phyloP scores from a whole-genome alignment of 2,797 vertebrate genomes.

The Sebastes diaconus region DNA sequence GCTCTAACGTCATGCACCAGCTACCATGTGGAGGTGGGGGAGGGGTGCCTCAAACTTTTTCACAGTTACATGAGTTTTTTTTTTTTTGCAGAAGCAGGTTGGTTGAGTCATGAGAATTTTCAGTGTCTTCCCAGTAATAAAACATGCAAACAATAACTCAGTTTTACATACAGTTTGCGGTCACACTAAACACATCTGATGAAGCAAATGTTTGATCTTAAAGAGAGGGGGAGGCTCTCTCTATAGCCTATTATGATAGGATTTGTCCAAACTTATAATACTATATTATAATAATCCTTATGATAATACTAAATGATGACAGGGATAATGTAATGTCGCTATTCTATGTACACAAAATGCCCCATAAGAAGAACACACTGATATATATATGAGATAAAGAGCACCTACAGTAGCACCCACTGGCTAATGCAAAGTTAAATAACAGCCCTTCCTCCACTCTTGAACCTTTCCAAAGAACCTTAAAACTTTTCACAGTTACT shows the following conservation, averaged over 20 bases:
- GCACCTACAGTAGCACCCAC: slow-evolving; percentile 42
- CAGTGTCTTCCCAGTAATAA: slow-evolving; percentile 37
- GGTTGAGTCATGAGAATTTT: slow-evolving; percentile 46
- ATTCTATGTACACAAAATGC: neutral
- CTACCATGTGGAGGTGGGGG: slow-evolving; percentile 79
- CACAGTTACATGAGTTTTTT: slow-evolving; percentile 67
- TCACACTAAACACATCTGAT: neutral
- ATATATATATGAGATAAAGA: slow-evolving; percentile 6
- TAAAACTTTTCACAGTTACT: too few species aligned
- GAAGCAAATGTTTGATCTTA: neutral
- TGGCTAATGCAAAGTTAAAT: slow-evolving; percentile 17
- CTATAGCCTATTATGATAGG: neutral
- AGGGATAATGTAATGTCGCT: neutral
- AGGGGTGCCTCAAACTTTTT: slow-evolving; percentile 68
- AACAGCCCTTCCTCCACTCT: slow-evolving; percentile 64
- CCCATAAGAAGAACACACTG: neutral
- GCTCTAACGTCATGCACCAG: slow-evolving; percentile 50
- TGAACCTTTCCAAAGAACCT: neutral
- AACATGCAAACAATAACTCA: neutral
- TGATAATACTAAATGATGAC: neutral
- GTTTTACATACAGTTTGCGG: neutral
- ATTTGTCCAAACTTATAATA: neutral
- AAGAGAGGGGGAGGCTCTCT: neutral
- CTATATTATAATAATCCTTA: neutral
- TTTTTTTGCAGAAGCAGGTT: slow-evolving; percentile 62